phyloP scores from a whole-genome alignment of 2,113 vertebrate genomes.

The Mirza zaza region DNA sequence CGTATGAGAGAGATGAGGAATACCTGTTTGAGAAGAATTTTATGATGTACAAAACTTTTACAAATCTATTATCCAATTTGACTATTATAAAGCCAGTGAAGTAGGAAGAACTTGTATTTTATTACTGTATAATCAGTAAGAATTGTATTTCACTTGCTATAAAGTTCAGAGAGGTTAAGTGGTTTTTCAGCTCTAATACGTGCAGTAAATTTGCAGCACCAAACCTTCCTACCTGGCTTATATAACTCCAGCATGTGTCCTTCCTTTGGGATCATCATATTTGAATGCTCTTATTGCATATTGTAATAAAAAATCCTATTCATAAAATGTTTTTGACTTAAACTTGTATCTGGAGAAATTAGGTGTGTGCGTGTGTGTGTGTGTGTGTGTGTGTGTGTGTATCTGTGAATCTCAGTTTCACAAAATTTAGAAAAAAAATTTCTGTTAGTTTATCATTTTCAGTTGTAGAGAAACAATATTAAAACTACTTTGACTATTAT shows the following conservation, averaged over 20 bases:
- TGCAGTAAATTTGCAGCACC: neutral
- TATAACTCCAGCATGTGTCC: fast-evolving
- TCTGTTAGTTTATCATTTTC: neutral
- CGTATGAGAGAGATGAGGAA: neutral
- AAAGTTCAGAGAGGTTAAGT: neutral
- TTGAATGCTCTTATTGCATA: neutral
- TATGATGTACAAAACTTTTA: neutral
- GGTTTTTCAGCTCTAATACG: neutral
- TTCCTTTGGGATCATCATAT: neutral
- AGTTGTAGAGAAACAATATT: neutral
- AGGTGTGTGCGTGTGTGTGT: neutral
- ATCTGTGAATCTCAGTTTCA: neutral
- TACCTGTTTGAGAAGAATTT: neutral
- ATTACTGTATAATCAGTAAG: neutral
- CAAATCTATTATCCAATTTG: neutral
- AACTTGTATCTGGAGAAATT: neutral
- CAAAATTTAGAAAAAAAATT: neutral
- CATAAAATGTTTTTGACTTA: neutral
- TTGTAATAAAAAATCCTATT: neutral
- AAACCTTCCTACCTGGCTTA: neutral
- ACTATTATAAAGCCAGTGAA: neutral
- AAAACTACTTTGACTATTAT: neutral
- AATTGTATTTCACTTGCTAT: neutral
- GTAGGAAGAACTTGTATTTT: neutral
- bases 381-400: too few species aligned